Evolutionary conservation across 53 echinoderm and acorn worm species (phyloP).

Genomic region (Pentamera pediparva): DNA sequence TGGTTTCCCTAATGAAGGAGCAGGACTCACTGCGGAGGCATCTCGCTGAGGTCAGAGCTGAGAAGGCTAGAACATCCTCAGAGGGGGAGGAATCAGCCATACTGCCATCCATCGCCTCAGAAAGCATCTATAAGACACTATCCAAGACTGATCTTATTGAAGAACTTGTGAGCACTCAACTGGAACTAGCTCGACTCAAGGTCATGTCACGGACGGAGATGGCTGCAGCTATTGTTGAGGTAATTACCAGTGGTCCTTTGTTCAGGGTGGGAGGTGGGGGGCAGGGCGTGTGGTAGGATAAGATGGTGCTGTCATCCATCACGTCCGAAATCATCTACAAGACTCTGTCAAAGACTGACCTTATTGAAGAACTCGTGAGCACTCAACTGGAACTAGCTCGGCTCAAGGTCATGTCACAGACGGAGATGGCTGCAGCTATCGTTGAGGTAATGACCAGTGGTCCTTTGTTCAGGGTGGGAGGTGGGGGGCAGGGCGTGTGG

Average conservation of each 20-base stretch:
- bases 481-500: background rate
- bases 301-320: background rate
- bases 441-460: conserved; percentile 44
- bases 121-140: background rate
- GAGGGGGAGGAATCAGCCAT: background rate
- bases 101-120: background rate
- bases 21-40: conserved; percentile 45
- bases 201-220: conserved; percentile 46
- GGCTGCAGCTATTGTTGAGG: conserved; percentile 55
- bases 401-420: conserved; percentile 39
- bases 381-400: conserved; percentile 44
- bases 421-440: conserved; percentile 49
- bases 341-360: conserved; percentile 11
- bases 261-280: too few relatives aligned
- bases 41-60: conserved; percentile 27
- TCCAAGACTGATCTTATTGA: conserved; percentile 38
- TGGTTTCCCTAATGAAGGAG: conserved; percentile 58
- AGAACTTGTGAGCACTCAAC: conserved; percentile 32
- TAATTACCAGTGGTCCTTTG: too few relatives aligned
- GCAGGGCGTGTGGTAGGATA: background rate
- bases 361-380: conserved; percentile 39
- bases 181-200: conserved; percentile 44
- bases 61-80: background rate
- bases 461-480: too few relatives aligned
- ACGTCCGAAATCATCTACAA: conserved; percentile 1